Evolutionary conservation across 2,888 invertebrate genomes (phyloP), one percentile per base, ranked within the genome.

Genomic region (Cephalotes varians): DNA sequence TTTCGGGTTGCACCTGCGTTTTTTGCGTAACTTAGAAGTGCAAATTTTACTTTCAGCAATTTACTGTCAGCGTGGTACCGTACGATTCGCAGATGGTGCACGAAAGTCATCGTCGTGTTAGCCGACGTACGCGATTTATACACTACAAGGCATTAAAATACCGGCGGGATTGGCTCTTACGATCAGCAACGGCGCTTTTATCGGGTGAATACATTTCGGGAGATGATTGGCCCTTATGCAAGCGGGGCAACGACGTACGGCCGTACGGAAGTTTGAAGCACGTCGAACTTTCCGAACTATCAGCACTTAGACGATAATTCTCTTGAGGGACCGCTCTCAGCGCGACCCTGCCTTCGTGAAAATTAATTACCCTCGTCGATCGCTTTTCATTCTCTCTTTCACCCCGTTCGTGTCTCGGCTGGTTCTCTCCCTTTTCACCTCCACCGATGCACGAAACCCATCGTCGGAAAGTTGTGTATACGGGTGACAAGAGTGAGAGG

Each of bases 261-360:
- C 28, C 64, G 37, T 72, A 58, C 40, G 79, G 83, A 81, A 83
- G 79, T 80, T 85, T 82, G 54, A 69, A 84, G 76, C 76, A 60
- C 71, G 81, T 69, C 71, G 72, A 80, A 85, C 83, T 85, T 84
- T 81, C 56, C 81, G 81, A 84, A 81, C 72, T 77, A 79, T 81
- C 81, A 77, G 81, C 77, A 81, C 81, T 81, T 73, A 67, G 60
- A 67, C 81, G 83, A 81, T 84, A 84, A 84, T 85, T 84, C 76
- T 84, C 83, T 72, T 56, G 47, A 65, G 80, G 76, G 73, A 58
- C 54, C 73, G 67, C 56, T 65, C 67, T 83, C 60, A 34, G 51
- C 64, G 51, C 65, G 82, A 54, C 77, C 54, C 82, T 71, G 67
- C 77, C 72, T 47, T 56, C 54, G 76, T 82, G 69, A 65, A 64